Evolutionary conservation across 2,888 invertebrate species (phyloP).

Genomic region (Tenthredo mesomela): DNA sequence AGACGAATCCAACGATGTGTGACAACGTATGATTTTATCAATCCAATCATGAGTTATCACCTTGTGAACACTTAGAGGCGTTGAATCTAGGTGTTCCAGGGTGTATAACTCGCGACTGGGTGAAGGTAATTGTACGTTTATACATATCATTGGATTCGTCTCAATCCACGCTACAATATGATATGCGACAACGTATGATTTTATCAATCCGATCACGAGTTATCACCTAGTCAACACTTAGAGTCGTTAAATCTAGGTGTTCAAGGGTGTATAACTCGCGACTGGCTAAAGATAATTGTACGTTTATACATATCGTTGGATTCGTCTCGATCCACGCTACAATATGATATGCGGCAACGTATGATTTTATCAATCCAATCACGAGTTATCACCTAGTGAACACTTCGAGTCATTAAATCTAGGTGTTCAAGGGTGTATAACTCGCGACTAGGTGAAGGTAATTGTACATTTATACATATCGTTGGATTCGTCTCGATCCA

Average conservation of each 20-base stretch:
- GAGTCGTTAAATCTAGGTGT: no score
- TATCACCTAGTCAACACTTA: no score
- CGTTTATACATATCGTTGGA: conserved; percentile 6
- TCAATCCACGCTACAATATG: neutral
- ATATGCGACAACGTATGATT: no score
- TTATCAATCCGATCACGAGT: no score
- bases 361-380: no score
- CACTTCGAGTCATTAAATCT: no score
- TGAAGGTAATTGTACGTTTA: neutral
- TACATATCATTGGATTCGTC: conserved; percentile 12
- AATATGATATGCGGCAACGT: no score
- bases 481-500: conserved; percentile 16
- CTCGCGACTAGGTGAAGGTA: no score
- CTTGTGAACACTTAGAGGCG: neutral
- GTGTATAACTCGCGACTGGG: conserved; percentile 7
- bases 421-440: no score
- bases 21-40: neutral
- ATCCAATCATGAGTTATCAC: neutral
- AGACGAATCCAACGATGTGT: conserved; percentile 26
- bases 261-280: neutral
- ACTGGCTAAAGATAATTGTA: neutral
- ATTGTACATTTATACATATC: no score
- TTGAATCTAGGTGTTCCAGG: neutral
- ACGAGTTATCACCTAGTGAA: neutral
- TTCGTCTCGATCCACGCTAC: neutral